Base-by-base conservation (phyloP, 2,797 vertebrate genomes). In the Todus mexicanus region DNA sequence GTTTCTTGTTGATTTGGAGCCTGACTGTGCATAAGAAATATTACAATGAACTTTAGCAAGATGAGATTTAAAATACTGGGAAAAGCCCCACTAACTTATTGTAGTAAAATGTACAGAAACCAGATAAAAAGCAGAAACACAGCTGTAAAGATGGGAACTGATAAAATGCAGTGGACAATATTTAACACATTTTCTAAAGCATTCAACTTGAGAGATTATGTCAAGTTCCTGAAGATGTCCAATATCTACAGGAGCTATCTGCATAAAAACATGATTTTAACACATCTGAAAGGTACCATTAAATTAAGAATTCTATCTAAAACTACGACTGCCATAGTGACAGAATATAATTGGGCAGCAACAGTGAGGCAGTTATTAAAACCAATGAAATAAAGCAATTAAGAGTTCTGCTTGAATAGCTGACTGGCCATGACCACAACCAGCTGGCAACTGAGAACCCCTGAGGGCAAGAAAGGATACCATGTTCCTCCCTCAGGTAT, bases 311-410 rank as follows among this genome's bases (percentile, higher is more conserved):
- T 82, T 90, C 76, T 57, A 43, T 53, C n/a, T 89, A 76, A 94
- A 88, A 86, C 53, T 50, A 73, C 81, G 51, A 45, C 51, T 57
- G 22, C 87, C 48, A 89, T 37, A 74, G 61, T 70, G 53, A 93
- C 70, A 82, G 76, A 93, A 92, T 76, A 51, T 72, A 89, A 86
- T 74, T 89, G 79, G 26, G n/a, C 83, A 88, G 72, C 84, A 72
- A 78, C 82, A 83, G 20, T 21, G 26, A 66, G 15, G 57, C 56
- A 78, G 15, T 43, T 50, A 22, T 43, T 64, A 47, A 11, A 87
- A 53, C 54, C 86, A 65, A 85, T 35, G 33, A 65, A 69, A 74
- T 51, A 72, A 60, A 95, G 48, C 11, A 3, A 54, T 45, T 29
- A 72, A 26, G 40, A 66, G 1, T 33, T 71, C 45, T 77, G 17